These are phyloP conservation scores for Phasianus colchicus DNA, from an alignment of 2,113 vertebrate genomes.

Conservation along the genomic window DNA sequence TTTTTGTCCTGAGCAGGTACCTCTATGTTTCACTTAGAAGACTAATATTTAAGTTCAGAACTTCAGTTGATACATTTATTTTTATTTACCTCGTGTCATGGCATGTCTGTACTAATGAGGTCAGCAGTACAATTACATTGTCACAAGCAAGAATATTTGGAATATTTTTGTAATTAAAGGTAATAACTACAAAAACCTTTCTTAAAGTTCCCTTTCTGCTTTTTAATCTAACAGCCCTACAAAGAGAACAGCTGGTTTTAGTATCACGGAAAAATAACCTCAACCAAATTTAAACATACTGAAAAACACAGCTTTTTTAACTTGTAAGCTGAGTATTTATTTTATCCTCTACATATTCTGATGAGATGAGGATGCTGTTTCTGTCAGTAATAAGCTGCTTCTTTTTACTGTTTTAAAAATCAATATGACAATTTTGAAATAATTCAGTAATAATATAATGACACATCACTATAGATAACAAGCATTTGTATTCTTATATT, in stretches of 20 bases:
- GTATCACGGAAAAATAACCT: neutral
- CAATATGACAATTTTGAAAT: neutral
- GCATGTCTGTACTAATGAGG: neutral
- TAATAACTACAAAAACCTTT: neutral
- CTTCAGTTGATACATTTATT: neutral
- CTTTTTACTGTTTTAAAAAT: neutral
- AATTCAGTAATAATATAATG: neutral
- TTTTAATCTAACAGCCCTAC: neutral
- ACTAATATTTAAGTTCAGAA: neutral
- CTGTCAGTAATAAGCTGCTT: neutral
- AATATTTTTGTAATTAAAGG: neutral
- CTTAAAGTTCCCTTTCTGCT: neutral
- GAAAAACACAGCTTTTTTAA: neutral
- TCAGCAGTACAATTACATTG: neutral
- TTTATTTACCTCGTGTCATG: neutral
- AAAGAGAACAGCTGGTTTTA: neutral
- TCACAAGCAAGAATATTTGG: neutral
- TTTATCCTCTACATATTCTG: neutral
- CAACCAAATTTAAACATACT: neutral
- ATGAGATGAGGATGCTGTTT: neutral
- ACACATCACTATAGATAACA: neutral
- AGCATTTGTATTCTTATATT: rapidly evolving
- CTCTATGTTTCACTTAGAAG: no score
- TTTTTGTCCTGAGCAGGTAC: neutral
- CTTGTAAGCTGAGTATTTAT: neutral